These are phyloP conservation scores for Chrysolina americana DNA, from an alignment of 2,888 invertebrate species.

Conservation along the genomic window DNA sequence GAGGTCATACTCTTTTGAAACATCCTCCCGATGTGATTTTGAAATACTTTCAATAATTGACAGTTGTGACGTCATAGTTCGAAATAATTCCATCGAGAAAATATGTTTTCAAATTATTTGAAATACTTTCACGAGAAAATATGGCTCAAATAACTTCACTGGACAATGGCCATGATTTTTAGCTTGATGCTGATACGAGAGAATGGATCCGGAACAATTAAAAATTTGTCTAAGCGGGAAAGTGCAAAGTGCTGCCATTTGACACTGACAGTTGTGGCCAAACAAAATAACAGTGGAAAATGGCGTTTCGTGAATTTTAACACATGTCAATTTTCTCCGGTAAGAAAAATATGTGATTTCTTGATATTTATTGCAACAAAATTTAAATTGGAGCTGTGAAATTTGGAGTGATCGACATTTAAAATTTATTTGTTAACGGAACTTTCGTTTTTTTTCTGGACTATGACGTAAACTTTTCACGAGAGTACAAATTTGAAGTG, in stretches of 20 bases:
- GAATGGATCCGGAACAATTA: background rate
- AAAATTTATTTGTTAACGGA: constrained; percentile 22
- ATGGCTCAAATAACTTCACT: too few species aligned
- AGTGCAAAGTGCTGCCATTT: constrained; percentile 41
- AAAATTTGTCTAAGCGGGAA: constrained; percentile 18
- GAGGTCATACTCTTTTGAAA: too few species aligned
- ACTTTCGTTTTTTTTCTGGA: constrained; percentile 30
- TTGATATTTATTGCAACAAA: background rate
- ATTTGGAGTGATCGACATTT: constrained; percentile 25
- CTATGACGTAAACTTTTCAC: constrained; percentile 64
- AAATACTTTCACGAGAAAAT: too few species aligned
- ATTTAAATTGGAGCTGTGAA: background rate
- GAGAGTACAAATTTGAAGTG: constrained; percentile 48
- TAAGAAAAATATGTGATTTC: constrained; percentile 57
- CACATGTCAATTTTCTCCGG: constrained; percentile 68
- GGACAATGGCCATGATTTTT: too few species aligned
- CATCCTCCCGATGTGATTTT: too few species aligned
- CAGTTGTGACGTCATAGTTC: too few species aligned
- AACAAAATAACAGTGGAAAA: constrained; percentile 56
- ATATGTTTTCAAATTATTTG: too few species aligned
- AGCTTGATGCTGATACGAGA: too few species aligned
- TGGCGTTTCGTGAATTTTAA: constrained; percentile 67
- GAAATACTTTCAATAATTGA: too few species aligned
- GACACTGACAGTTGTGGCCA: constrained; percentile 32
- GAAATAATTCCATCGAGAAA: too few species aligned